phyloP scores from a whole-genome alignment of 2,113 vertebrate species.

The Marmota flaviventris region DNA sequence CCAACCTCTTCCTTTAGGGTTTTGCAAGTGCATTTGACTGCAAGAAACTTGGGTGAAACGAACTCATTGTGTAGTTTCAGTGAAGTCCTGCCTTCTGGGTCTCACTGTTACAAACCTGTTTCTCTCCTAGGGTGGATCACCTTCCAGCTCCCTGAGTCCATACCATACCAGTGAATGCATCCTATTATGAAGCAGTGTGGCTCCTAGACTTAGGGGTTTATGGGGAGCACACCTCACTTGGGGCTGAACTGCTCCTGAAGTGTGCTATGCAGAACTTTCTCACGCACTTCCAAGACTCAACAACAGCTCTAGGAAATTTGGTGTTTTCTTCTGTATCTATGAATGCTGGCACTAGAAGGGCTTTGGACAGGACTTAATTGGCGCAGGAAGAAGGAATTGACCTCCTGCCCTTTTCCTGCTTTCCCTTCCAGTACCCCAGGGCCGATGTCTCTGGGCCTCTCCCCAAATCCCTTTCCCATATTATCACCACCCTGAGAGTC shows the following conservation, averaged over 20 bases:
- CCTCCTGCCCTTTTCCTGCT: background rate
- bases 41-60: background rate
- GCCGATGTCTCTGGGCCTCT: background rate
- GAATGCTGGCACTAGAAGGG: background rate
- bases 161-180: background rate
- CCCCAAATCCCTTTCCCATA: background rate
- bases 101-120: background rate
- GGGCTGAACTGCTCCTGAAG: slow-evolving; percentile 28
- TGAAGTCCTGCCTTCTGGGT: background rate
- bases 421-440: background rate
- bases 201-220: background rate
- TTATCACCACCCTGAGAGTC: background rate
- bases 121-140: background rate
- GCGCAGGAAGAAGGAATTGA: background rate
- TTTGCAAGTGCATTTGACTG: background rate
- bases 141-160: background rate
- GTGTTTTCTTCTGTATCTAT: slow-evolving; percentile 26
- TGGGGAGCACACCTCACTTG: background rate
- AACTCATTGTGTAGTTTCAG: background rate
- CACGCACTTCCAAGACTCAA: background rate
- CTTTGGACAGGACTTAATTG: background rate
- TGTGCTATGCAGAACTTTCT: background rate
- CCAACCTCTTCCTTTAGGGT: background rate
- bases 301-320: slow-evolving; percentile 19
- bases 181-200: background rate